Conservation (phyloP, 2,113 vertebrate genomes). For the Turdus rufiventris region DNA sequence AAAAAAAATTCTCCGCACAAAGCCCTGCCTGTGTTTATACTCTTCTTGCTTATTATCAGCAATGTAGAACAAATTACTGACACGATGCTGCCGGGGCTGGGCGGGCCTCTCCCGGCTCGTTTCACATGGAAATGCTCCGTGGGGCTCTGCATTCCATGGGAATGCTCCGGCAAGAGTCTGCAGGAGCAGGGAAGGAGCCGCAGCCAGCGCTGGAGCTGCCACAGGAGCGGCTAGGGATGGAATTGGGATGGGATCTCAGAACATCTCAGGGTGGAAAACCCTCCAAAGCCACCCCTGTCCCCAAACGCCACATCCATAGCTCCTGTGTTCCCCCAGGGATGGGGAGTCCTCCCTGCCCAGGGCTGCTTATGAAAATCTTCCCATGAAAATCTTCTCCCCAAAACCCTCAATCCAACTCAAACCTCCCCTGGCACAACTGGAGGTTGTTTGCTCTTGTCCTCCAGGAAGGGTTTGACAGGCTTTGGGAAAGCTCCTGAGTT, state of each 20-base stretch:
- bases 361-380: too few relatives aligned
- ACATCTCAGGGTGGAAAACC: not conserved
- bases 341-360: not conserved
- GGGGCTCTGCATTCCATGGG: not conserved
- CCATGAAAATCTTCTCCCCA: not conserved
- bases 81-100: conserved; percentile 11
- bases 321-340: not conserved
- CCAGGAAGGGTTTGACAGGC: not conserved
- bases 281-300: not conserved
- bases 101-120: not conserved
- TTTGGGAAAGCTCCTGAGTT: rapidly evolving
- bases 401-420: not conserved
- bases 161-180: not conserved
- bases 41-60: conserved; percentile 53
- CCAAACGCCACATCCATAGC: not conserved
- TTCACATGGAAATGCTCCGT: not conserved
- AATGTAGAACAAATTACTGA: conserved; percentile 68
- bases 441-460: not conserved
- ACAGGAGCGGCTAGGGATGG: rapidly evolving
- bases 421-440: not conserved
- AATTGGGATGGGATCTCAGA: not conserved
- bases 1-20: not conserved
- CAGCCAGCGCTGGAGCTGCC: not conserved
- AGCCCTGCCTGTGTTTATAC: conserved; percentile 44
- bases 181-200: not conserved